Conservation (phyloP, 92 coral and sea anemone genomes). For the Bergia puertoricense region DNA sequence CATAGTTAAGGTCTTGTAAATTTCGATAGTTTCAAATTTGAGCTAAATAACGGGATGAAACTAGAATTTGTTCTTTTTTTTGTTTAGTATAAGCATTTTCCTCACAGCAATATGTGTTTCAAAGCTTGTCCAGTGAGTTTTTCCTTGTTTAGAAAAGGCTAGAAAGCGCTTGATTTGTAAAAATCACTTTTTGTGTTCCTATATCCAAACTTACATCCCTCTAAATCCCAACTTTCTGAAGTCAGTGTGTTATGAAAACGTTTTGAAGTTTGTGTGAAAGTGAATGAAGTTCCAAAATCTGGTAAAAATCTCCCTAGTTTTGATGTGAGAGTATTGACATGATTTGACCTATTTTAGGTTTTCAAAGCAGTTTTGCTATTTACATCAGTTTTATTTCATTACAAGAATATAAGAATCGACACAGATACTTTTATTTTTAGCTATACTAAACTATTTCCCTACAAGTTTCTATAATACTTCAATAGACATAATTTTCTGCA, state of each 20-base stretch:
- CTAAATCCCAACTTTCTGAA: neutral
- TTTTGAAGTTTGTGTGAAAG: neutral
- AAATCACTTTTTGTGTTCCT: neutral
- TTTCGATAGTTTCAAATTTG: neutral
- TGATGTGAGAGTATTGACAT: neutral
- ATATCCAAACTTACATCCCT: neutral
- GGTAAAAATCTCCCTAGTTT: neutral
- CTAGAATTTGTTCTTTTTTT: neutral
- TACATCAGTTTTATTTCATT: neutral
- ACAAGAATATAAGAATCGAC: conserved; percentile 6
- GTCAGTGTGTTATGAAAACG: neutral
- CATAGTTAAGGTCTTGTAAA: neutral
- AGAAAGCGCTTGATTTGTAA: conserved; percentile 1
- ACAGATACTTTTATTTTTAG: neutral
- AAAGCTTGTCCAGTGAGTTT: neutral
- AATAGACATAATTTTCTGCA: conserved; percentile 9
- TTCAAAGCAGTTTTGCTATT: conserved; percentile 7
- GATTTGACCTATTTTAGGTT: neutral
- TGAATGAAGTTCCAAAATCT: neutral
- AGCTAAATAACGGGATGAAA: neutral
- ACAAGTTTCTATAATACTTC: neutral
- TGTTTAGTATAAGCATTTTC: too few species aligned
- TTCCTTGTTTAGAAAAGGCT: conserved; percentile 5
- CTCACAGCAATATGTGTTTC: neutral
- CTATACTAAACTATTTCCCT: conserved; percentile 17